These are phyloP conservation scores for Cheilosia soror DNA, from an alignment of 2,888 invertebrate genomes.

Conservation along the genomic window DNA sequence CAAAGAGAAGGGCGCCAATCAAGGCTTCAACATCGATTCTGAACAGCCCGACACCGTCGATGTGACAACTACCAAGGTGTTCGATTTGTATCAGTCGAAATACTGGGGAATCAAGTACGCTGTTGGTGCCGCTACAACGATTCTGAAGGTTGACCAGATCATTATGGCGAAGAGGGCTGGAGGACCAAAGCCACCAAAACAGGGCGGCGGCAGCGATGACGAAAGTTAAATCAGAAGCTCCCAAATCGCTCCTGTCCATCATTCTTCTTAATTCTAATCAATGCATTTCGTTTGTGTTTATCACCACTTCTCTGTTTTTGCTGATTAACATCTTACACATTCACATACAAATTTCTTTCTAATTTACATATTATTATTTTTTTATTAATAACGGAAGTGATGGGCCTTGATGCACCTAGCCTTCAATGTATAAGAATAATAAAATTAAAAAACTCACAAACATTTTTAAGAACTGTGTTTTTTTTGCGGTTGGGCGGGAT, in stretches of 20 bases:
- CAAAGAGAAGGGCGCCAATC: conserved; percentile 91
- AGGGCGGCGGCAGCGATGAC: conserved; percentile 88
- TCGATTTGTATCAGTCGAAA: conserved; percentile 94
- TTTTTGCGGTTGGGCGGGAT: not conserved
- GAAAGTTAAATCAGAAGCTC: conserved; percentile 85
- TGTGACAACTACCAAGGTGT: conserved; percentile 90
- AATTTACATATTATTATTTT: conserved; percentile 43
- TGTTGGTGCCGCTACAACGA: conserved; percentile 95
- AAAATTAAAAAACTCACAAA: conserved; percentile 32
- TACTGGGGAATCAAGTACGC: conserved; percentile 98
- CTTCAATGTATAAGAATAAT: conserved; percentile 37
- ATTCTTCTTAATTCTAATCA: conserved; percentile 41
- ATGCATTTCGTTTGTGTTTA: conserved; percentile 56
- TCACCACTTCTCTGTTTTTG: conserved; percentile 32
- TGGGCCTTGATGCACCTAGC: not conserved
- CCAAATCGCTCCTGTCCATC: not conserved
- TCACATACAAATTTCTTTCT: conserved; percentile 50
- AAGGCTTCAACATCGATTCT: conserved; percentile 95
- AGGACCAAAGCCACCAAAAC: conserved; percentile 94
- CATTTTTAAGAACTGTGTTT: not conserved
- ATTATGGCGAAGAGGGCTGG: conserved; percentile 99
- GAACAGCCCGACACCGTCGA: conserved; percentile 90
- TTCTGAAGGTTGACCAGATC: conserved; percentile 97
- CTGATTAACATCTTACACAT: conserved; percentile 48
- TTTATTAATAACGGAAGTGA: conserved; percentile 32